These are phyloP conservation scores for Cryptomyrus ogoouensis DNA, from an alignment of 2,113 vertebrate genomes.

Conservation along the genomic window DNA sequence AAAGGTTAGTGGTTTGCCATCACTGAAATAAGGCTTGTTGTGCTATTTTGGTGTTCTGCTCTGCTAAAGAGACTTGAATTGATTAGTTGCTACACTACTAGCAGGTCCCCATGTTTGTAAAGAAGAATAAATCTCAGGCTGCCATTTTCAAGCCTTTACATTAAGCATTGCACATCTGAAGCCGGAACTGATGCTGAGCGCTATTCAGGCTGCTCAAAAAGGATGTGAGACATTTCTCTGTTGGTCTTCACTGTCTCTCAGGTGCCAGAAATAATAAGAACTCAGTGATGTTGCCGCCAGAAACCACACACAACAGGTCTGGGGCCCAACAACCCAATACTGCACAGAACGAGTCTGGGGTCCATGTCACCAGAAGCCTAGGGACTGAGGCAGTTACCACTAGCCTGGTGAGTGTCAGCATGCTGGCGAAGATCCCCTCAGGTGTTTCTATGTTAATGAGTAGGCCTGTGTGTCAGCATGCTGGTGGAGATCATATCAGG, in stretches of 20 bases:
- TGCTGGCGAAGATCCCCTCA: neutral
- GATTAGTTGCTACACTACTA: neutral
- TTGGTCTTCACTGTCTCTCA: neutral
- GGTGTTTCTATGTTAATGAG: neutral
- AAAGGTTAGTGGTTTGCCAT: slow-evolving; percentile 31
- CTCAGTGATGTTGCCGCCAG: neutral
- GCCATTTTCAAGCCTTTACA: neutral
- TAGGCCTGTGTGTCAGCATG: neutral
- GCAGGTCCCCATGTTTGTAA: neutral
- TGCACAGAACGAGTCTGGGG: neutral
- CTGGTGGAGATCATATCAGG: neutral
- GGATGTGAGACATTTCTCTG: neutral
- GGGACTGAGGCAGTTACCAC: neutral
- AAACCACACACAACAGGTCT: neutral
- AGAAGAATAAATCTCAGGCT: neutral
- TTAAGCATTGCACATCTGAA: neutral
- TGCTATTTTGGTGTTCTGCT: neutral
- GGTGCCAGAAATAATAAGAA: neutral
- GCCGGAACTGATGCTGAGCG: neutral
- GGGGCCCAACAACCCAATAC: neutral
- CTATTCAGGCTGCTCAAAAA: neutral
- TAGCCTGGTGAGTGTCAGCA: neutral
- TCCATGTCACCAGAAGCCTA: neutral
- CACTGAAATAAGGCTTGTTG: neutral
- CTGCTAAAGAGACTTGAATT: neutral